Evolutionary conservation across 2,888 invertebrate species (phyloP).

Genomic region (Heliconius ismenius): DNA sequence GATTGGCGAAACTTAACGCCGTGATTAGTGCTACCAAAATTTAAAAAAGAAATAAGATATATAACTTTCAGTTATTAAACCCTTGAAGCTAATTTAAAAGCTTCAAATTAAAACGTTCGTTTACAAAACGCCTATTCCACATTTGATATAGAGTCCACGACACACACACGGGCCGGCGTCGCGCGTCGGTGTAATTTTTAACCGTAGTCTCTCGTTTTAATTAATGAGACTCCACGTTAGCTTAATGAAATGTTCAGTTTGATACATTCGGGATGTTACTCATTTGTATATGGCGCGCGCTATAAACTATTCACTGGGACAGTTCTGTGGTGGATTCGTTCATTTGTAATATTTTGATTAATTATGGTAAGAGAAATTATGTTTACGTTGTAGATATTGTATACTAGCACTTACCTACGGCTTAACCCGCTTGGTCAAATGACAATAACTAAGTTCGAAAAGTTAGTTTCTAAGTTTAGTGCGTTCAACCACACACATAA

Average conservation of each 20-base stretch:
- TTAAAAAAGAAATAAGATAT: no score
- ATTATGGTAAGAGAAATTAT: background rate
- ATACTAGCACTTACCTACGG: background rate
- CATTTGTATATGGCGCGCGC: constrained; percentile 42
- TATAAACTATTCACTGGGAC: constrained; percentile 30
- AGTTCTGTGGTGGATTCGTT: constrained; percentile 20
- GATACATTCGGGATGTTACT: constrained; percentile 49
- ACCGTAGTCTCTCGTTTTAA: constrained; percentile 48
- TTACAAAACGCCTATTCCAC: background rate
- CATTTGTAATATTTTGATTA: constrained; percentile 19
- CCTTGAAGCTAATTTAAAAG: background rate
- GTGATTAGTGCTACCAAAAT: background rate
- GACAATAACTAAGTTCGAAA: no score
- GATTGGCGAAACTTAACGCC: background rate
- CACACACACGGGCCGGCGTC: constrained; percentile 36
- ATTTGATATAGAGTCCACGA: constrained; percentile 32
- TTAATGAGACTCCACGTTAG: constrained; percentile 50
- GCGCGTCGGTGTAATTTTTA: constrained; percentile 50
- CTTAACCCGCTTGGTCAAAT: no score
- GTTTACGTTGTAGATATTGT: background rate
- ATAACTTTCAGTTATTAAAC: background rate
- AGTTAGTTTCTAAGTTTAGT: no score
- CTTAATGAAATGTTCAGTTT: constrained; percentile 52
- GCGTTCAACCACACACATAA: no score
- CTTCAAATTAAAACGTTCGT: background rate